phyloP scores from a whole-genome alignment of 2,797 vertebrate genomes.

The Parotocinclus haroldoi region DNA sequence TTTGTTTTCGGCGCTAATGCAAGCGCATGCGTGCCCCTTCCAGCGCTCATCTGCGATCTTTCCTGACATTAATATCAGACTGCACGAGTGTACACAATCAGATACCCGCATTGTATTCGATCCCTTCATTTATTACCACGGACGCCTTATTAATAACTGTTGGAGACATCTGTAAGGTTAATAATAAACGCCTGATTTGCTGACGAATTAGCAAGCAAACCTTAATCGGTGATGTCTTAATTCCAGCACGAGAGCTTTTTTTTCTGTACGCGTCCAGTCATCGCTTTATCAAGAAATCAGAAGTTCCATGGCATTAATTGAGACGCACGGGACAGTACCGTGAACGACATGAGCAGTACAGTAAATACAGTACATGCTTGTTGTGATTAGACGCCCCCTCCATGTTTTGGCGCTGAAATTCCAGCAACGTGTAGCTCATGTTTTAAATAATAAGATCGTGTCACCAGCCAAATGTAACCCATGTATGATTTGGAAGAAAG shows the following conservation, averaged over 20 bases:
- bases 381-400: constrained; percentile 10
- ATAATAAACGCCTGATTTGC: neutral
- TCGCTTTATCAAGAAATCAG: neutral
- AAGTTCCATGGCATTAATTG: too few relatives aligned
- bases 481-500: too few relatives aligned
- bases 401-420: constrained; percentile 2
- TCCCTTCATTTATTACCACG: too few relatives aligned
- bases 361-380: constrained; percentile 15
- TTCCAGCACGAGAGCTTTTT: neutral
- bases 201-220: constrained; percentile 20
- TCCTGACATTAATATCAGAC: constrained; percentile 35
- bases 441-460: neutral
- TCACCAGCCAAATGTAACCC: neutral
- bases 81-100: neutral
- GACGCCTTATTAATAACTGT: too few relatives aligned
- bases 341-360: neutral
- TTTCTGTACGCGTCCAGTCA: neutral
- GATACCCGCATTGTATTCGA: neutral
- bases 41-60: constrained; percentile 58
- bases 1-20: constrained; percentile 64
- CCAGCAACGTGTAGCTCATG: neutral
- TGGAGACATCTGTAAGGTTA: too few relatives aligned
- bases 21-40: constrained; percentile 73
- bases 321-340: neutral
- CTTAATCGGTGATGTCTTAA: neutral